Evolutionary conservation across 2,797 vertebrate genomes (phyloP).

Genomic region (Gambelia wislizenii): DNA sequence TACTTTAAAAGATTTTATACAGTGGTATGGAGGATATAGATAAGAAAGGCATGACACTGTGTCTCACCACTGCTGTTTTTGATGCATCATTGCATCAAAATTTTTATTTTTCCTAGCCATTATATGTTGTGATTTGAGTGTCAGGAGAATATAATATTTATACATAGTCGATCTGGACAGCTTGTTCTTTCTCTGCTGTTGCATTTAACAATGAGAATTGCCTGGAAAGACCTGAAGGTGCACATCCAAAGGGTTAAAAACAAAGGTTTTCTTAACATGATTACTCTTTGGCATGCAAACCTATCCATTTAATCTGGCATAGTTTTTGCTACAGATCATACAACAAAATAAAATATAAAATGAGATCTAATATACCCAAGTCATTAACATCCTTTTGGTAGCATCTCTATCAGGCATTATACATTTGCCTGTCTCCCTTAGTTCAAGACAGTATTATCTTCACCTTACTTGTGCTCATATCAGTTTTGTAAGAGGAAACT

Average conservation of each 20-base stretch:
- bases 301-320: fast-evolving
- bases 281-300: neutral
- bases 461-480: neutral
- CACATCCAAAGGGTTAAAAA: conserved; percentile 75
- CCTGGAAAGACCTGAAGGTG: conserved; percentile 61
- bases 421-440: neutral
- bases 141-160: neutral
- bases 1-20: neutral
- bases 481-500: neutral
- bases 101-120: neutral
- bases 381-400: neutral
- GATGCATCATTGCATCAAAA: neutral
- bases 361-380: neutral
- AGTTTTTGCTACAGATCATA: neutral
- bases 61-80: neutral
- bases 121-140: neutral
- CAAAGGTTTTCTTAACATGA: conserved; percentile 69
- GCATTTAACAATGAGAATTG: neutral
- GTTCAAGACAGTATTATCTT: neutral
- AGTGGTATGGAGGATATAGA: too few species aligned
- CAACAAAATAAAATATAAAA: conserved; percentile 1
- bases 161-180: neutral
- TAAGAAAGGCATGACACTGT: neutral
- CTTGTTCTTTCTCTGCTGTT: neutral
- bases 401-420: too few species aligned